phyloP scores from a whole-genome alignment of 2,113 vertebrate species.

The Balaeniceps rex region DNA sequence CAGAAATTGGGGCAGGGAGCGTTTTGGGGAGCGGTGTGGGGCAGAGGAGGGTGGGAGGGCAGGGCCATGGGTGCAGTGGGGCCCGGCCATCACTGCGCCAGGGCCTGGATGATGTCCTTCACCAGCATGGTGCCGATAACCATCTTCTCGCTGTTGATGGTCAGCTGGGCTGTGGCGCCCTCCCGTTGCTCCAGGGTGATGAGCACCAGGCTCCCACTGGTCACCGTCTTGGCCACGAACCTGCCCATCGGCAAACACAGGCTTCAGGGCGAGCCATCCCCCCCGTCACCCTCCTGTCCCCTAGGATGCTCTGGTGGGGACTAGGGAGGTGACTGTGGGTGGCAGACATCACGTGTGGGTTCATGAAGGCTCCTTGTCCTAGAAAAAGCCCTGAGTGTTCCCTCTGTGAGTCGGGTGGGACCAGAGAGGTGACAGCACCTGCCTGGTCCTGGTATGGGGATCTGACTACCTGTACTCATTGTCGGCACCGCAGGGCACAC shows the following conservation, averaged over 20 bases:
- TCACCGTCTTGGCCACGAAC: slow-evolving; percentile 91
- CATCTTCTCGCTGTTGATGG: slow-evolving; percentile 97
- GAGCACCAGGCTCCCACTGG: slow-evolving; percentile 88
- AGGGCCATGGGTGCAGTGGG: rapidly evolving
- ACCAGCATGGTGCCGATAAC: slow-evolving; percentile 96
- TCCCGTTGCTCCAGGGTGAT: slow-evolving; percentile 83
- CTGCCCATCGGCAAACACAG: slow-evolving; percentile 53
- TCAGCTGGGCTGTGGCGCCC: slow-evolving; percentile 78
- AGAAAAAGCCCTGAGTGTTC: background rate
- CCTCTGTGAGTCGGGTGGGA: rapidly evolving
- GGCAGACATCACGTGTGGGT: rapidly evolving
- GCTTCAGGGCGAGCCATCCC: background rate
- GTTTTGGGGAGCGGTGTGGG: background rate
- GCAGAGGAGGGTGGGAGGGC: background rate
- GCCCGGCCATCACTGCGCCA: slow-evolving; percentile 76
- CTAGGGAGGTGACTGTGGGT: background rate
- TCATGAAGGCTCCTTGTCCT: background rate
- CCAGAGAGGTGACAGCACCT: rapidly evolving
- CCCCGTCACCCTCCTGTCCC: background rate
- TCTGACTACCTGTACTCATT: slow-evolving; percentile 88
- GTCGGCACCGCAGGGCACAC: slow-evolving; percentile 89
- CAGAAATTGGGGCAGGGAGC: background rate
- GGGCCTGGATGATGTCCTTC: slow-evolving; percentile 89
- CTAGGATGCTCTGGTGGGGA: rapidly evolving
- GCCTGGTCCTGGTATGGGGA: background rate